Evolutionary conservation across 1,140 invertebrate genomes (phyloP), one percentile per base, ranked within the genome.

Genomic region (Tetraneura akinire): DNA sequence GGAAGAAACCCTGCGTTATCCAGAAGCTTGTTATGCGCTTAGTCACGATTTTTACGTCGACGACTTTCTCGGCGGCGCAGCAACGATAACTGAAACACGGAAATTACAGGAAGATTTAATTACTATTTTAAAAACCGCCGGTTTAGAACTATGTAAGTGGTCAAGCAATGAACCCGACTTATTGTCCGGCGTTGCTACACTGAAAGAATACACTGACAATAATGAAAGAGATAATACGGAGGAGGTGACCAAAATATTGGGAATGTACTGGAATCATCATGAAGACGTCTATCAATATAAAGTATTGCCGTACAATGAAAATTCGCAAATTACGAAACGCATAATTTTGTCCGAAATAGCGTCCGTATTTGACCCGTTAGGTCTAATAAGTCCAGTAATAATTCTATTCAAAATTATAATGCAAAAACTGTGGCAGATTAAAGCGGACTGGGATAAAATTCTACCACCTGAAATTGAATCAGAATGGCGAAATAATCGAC

Each of bases 121-220:
- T 14, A 14, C 62, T 80, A 29, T 82, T 37, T 32, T 83, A 6
- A n/a, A 45, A 14, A 14, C 3, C 1, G 55, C 55, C 11, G 13
- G 11, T 26, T 81, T 85, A 42, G 47, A 82, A 64, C 64, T 86
- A 4, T 60, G 82, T 10, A 85, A 85, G 73, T 85, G 84, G 84
- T 47, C 29, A 1, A 18, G 57, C 18, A 80, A 80, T 23, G 21
- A 42, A 3, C 6, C 1, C 8, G 8, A 18, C 14, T 9, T 80
- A 2, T 42, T 68, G 73, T 49, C 74, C 62, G 3, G 81, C 68
- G 73, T 83, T 82, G 26, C 80, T 62, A 1, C 9, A 0, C 8
- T 14, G n/a, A 32, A n/a, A 0, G 13, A 9, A 32, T 23, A 10
- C 8, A 2, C 18, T 29, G 0, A 62, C 11, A 18, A 11, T 42